These are phyloP conservation scores for Otus scops DNA, from an alignment of 2,797 vertebrate genomes.

Conservation along the genomic window DNA sequence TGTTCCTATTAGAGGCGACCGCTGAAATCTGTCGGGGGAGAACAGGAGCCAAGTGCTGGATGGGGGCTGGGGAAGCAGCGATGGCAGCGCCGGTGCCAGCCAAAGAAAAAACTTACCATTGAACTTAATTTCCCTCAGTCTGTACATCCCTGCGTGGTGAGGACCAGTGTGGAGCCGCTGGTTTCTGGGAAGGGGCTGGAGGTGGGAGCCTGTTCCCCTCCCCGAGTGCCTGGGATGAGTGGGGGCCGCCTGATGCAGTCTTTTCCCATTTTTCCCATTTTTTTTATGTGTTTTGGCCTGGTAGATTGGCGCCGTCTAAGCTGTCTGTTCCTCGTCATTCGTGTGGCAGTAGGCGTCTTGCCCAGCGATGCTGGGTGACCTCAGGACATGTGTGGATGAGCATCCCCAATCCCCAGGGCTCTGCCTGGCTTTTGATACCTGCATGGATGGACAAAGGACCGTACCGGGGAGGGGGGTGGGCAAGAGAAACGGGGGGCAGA, in stretches of 20 bases:
- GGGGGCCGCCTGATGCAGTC: rapidly evolving
- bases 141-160: not conserved
- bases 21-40: not conserved
- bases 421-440: not conserved
- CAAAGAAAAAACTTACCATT: not conserved
- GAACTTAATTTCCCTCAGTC: not conserved
- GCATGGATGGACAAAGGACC: slow-evolving; percentile 43
- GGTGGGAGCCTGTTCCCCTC: not conserved
- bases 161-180: not conserved
- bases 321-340: not conserved
- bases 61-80: not conserved
- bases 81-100: not conserved
- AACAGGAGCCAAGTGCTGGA: not conserved
- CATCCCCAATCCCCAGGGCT: not conserved
- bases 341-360: not conserved
- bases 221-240: not conserved
- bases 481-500: not conserved
- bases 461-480: not conserved
- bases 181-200: not conserved
- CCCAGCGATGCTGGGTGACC: not conserved
- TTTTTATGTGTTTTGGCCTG: not conserved
- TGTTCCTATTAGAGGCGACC: not conserved
- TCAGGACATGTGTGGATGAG: not conserved
- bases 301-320: not conserved
- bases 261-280: not conserved